phyloP scores from a whole-genome alignment of 2,113 vertebrate species.

The Microtus montanus region DNA sequence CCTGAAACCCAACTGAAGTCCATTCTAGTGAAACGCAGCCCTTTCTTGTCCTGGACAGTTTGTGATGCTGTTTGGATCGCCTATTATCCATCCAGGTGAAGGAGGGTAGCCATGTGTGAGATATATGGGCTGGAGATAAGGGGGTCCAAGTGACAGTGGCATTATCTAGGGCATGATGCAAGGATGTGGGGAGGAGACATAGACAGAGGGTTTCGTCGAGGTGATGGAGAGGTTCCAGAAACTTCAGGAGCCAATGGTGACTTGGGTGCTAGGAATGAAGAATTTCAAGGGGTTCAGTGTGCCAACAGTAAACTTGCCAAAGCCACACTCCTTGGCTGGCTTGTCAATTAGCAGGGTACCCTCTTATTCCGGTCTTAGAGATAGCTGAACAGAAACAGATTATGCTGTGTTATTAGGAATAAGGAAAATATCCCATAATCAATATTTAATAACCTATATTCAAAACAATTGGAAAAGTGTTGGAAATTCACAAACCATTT shows the following conservation, averaged over 20 bases:
- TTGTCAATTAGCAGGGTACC: background rate
- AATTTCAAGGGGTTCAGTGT: background rate
- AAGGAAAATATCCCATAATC: background rate
- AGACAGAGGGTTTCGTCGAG: background rate
- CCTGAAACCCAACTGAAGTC: background rate
- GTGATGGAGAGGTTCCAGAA: background rate
- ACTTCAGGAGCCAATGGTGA: background rate
- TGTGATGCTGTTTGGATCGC: background rate
- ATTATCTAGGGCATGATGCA: background rate
- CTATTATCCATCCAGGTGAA: background rate
- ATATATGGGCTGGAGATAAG: background rate
- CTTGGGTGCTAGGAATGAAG: background rate
- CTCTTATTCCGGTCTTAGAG: slow-evolving; percentile 26
- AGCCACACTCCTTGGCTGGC: background rate
- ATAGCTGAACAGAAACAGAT: slow-evolving; percentile 17
- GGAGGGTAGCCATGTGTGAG: background rate
- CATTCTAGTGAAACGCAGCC: background rate
- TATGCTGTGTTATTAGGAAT: background rate
- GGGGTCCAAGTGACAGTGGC: background rate
- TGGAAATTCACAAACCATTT: slow-evolving; percentile 6
- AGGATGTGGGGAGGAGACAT: background rate
- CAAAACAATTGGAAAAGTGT: background rate
- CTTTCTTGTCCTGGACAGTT: background rate
- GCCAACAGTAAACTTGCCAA: background rate
- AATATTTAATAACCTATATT: background rate